Percentiles rank a stretch among this genome's conserved stretches.
phyloP scores from a whole-genome alignment of 1,140 invertebrate genomes.

The Plectrocnemia conspersa region DNA sequence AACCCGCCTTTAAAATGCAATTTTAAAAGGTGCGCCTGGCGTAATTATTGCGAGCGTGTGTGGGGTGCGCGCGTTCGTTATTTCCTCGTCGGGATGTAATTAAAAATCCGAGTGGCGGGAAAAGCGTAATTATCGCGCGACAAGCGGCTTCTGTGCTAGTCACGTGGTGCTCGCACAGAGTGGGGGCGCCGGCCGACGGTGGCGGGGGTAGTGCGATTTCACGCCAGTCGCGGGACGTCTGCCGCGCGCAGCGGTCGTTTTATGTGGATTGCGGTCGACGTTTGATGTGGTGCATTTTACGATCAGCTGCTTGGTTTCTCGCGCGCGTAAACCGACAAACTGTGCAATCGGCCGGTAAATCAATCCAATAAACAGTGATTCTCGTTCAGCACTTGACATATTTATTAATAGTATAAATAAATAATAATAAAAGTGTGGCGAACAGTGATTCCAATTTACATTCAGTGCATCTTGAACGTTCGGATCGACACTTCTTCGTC shows the following conservation, averaged over 20 bases:
- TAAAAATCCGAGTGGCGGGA: slow-evolving; percentile 34
- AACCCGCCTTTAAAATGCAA: not conserved
- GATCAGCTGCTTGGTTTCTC: no score
- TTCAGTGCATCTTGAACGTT: no score
- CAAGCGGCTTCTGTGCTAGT: slow-evolving; percentile 26
- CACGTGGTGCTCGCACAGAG: not conserved
- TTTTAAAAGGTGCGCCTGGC: not conserved
- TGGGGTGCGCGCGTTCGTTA: slow-evolving; percentile 18
- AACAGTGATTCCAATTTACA: no score
- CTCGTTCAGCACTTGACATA: no score
- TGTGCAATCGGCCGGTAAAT: no score
- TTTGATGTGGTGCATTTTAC: no score
- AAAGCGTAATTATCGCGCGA: slow-evolving; percentile 31
- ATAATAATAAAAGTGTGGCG: no score
- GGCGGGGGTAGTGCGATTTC: slow-evolving; percentile 18
- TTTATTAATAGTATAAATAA: no score
- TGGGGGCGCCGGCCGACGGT: slow-evolving; percentile 1
- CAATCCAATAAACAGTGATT: no score
- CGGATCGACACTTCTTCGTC: no score
- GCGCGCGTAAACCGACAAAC: slow-evolving; percentile 10
- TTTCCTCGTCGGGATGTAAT: slow-evolving; percentile 31
- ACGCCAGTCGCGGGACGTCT: slow-evolving; percentile 26
- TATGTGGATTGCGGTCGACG: not conserved
- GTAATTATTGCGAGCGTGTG: not conserved
- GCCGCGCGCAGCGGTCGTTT: slow-evolving; percentile 18